Base-by-base conservation (phyloP, 2,797 vertebrate species). In the Aphelocoma californica region DNA sequence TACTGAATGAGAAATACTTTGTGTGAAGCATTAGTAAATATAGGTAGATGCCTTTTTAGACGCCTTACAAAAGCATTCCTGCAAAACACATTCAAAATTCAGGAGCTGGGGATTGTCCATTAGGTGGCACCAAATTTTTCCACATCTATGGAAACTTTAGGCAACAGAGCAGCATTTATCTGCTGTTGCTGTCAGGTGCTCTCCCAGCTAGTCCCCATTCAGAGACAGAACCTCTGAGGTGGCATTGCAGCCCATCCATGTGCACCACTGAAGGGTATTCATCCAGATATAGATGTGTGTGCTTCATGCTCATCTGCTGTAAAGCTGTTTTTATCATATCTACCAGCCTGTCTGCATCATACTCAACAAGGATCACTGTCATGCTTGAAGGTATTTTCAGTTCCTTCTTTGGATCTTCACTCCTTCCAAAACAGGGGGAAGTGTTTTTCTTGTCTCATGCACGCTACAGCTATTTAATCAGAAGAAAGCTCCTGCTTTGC, bases 41-140 rank as follows among this genome's bases (percentile, higher is more conserved):
- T 1, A 56, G 15, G 15, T 18, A 78, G 31, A 54, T 26, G 10
- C 14, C 10, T 42, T 62, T 70, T 36, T 1, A 77, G 28, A 50
- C 34, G 18, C 24, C 36, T 75, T 84, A 29, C 12, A 74, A 62
- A 87, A 80, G 6, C 18, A 45, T 62, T 73, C 18, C 24, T 56
- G 8, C 13, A 47, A 50, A n/a, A 79, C 18, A 44, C 11, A 24
- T 18, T 61, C 1, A 8, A 38, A 89, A 80, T 80, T 31, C 0
- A 0, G 67, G 17, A 85, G 40, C 17, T 2, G 58, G 50, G 24
- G 5, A 28, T 20, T 90, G 83, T 86, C 93, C 93, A 95, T 92
- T 93, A 94, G 93, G 72, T 93, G 95, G 92, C 96, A 95, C 79
- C 66, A 93, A 81, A 72, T 81, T 96, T 96, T 96, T 91, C 81